Percentiles rank a stretch among this genome's conserved stretches.
These are phyloP conservation scores for Turnix velox DNA, from an alignment of 2,113 vertebrate species.

Conservation along the genomic window DNA sequence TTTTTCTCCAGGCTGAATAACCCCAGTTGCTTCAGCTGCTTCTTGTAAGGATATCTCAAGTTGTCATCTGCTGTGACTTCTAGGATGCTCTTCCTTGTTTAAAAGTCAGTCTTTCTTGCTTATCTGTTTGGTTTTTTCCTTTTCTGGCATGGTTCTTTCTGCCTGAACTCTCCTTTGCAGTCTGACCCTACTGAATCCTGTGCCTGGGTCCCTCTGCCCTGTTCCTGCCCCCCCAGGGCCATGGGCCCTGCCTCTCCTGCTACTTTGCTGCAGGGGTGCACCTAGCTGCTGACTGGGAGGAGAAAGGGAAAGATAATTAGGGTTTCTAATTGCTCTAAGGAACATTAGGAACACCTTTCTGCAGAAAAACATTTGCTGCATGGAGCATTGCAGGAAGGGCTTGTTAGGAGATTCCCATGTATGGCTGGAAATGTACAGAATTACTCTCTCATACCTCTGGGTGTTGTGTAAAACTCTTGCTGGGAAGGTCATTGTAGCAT, in stretches of 20 bases:
- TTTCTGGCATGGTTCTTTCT: not conserved
- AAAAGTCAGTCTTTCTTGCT: not conserved
- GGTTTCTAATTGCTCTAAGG: not conserved
- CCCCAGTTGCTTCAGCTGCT: not conserved
- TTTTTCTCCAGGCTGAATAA: not conserved
- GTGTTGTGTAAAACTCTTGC: not conserved
- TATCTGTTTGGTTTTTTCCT: not conserved
- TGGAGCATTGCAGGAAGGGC: not conserved
- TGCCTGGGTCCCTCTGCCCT: not conserved
- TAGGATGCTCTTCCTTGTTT: not conserved
- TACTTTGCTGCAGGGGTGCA: not conserved
- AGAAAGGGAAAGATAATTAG: constrained; percentile 8
- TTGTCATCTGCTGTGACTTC: not conserved
- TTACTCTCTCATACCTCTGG: not conserved
- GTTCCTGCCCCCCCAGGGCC: not conserved
- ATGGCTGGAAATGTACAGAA: constrained; percentile 26
- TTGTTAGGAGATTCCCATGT: not conserved
- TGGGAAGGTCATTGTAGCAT: not conserved
- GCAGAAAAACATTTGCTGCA: not conserved
- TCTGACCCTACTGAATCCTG: rapidly evolving
- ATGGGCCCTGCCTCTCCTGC: not conserved
- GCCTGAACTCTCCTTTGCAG: not conserved
- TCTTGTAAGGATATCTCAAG: not conserved
- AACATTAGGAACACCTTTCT: not conserved
- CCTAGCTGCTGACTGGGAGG: not conserved